Evolutionary conservation across 1,140 invertebrate species (phyloP), one percentile per base, ranked within the genome.

Genomic region (Globodera ellingtonae): DNA sequence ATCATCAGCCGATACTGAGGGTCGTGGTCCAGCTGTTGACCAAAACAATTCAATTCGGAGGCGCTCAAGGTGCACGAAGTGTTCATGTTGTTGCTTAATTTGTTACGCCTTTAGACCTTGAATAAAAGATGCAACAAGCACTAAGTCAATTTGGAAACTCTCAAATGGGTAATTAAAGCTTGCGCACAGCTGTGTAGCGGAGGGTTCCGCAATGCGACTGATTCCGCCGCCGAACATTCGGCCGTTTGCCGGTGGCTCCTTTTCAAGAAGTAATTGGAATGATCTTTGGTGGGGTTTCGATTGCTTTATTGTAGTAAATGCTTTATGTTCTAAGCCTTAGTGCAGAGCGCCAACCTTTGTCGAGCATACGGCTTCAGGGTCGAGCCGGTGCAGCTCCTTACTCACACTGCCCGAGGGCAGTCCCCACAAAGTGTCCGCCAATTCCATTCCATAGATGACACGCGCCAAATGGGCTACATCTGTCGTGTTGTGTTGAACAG

Each of bases 141-240:
- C 47, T 13, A 7, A 15, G n/a, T 59, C 65, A 35, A 62, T 83
- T 77, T 66, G 84, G 66, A 18, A 84, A 84, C 46, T 86, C 84
- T 46, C 59, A 65, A 65, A 15, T 65, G 2, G 59, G 59, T 47
- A 24, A 70, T 5, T 13, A 10, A 24, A 47, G 18, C 10, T 35
- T 70, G 67, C 67, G 8, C 67, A 77, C 75, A 69, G 13, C 18
- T 62, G 75, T 67, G 65, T 6, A 3, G 24, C 4, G 4, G 69
- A 67, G 10, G 21, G 62, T 9, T 77, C 62, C 13, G 71, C 66
- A 72, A 85, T 84, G 35, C 84, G 85, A 71, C 85, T 83, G 52
- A 85, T 85, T 3, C 84, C 84, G 65, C 77, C 85, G n/a, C 84
- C 84, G 79, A 86, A 85, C 47, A 86, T 66, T 35, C 83, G 84